These are phyloP conservation scores for Lepidurus apus DNA, from an alignment of 1,140 invertebrate species.

Conservation along the genomic window DNA sequence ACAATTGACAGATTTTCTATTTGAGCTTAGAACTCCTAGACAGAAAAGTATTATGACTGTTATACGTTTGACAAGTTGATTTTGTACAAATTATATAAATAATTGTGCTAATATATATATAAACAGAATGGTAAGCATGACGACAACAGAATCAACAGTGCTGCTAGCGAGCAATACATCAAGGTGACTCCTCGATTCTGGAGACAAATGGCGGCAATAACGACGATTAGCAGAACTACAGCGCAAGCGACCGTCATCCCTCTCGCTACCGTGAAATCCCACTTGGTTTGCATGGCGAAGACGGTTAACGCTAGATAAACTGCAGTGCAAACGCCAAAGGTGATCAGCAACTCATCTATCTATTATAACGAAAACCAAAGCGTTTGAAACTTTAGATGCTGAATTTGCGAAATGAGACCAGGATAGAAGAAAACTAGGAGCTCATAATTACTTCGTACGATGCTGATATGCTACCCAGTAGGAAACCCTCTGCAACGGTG, in stretches of 20 bases:
- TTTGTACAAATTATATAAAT: too few species aligned
- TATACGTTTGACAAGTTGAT: too few species aligned
- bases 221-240: conserved; percentile 50
- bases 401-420: too few species aligned
- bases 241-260: conserved; percentile 49
- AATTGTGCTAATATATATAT: too few species aligned
- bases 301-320: conserved; percentile 50
- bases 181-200: conserved; percentile 41
- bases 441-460: too few species aligned
- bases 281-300: conserved; percentile 49
- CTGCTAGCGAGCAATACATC: conserved; percentile 49
- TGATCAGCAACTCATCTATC: conserved; percentile 44
- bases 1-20: too few species aligned
- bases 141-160: conserved; percentile 41
- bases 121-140: too few species aligned
- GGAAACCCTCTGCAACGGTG: too few species aligned
- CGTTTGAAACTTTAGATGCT: too few species aligned
- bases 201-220: conserved; percentile 48
- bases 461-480: too few species aligned
- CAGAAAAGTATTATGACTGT: too few species aligned
- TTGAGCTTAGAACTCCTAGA: too few species aligned
- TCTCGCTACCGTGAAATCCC: conserved; percentile 49
- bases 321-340: conserved; percentile 46
- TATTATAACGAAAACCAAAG: conserved; percentile 25
- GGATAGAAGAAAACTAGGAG: background rate